phyloP scores from a whole-genome alignment of 1,140 invertebrate genomes.

The Wasmannia auropunctata region DNA sequence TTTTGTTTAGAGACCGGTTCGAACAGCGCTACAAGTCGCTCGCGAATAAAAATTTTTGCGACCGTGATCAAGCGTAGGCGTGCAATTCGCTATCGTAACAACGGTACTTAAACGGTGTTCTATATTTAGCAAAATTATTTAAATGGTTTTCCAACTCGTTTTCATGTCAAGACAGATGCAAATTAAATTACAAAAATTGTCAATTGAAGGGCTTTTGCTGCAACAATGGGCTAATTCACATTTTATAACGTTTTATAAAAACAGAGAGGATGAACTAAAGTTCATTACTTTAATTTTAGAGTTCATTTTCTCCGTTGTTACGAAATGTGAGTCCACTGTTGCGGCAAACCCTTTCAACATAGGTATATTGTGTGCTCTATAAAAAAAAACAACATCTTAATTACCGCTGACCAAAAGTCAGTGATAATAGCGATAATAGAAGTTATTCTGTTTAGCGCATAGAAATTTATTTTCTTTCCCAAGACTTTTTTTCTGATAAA shows the following conservation, averaged over 20 bases:
- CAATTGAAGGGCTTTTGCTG: no score
- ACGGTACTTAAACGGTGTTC: background rate
- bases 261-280: no score
- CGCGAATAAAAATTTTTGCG: background rate
- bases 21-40: background rate
- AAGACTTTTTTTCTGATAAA: slow-evolving; percentile 11
- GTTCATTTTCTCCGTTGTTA: no score
- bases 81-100: background rate
- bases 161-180: background rate
- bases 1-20: slow-evolving; percentile 21
- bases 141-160: background rate
- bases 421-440: no score
- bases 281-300: no score
- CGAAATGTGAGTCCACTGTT: no score
- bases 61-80: background rate
- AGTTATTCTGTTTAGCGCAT: background rate
- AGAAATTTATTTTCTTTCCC: background rate
- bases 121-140: background rate
- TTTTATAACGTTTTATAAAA: no score
- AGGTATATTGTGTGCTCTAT: background rate
- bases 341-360: no score
- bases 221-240: no score
- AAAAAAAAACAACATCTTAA: background rate
- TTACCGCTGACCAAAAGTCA: background rate
- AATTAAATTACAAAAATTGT: background rate